These are phyloP conservation scores for Drosophila longiperda DNA, from an alignment of 2,888 invertebrate species.

Conservation along the genomic window DNA sequence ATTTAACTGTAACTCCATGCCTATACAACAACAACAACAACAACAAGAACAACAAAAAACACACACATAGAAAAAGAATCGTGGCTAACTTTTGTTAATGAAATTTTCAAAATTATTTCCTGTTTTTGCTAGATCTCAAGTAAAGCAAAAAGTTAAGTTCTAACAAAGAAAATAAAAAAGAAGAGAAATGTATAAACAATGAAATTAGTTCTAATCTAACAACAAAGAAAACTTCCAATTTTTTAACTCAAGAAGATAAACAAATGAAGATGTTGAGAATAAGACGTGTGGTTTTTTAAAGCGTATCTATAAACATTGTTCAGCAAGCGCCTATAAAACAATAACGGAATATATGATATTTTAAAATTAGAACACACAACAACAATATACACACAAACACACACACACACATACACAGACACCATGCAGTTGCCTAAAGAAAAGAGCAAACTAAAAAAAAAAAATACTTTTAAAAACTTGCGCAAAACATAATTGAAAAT, in stretches of 20 bases:
- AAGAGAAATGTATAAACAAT: constrained; percentile 51
- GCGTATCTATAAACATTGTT: constrained; percentile 76
- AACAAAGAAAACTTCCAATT: constrained; percentile 73
- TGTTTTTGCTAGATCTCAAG: constrained; percentile 74
- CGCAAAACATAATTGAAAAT: constrained; percentile 52
- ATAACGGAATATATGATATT: constrained; percentile 51
- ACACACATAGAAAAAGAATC: constrained; percentile 6
- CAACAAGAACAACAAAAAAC: constrained; percentile 13
- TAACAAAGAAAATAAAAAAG: constrained; percentile 24
- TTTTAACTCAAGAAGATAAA: constrained; percentile 60
- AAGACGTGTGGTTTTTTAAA: constrained; percentile 61
- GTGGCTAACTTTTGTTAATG: constrained; percentile 25
- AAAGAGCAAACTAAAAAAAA: constrained; percentile 30
- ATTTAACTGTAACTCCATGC: constrained; percentile 72
- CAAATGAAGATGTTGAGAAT: constrained; percentile 31
- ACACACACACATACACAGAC: constrained; percentile 43
- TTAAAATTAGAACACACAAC: constrained; percentile 43
- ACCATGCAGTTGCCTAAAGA: constrained; percentile 75
- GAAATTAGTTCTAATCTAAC: constrained; percentile 66
- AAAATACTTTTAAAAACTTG: constrained; percentile 63
- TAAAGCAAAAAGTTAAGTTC: constrained; percentile 66
- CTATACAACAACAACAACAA: constrained; percentile 46
- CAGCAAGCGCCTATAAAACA: constrained; percentile 65
- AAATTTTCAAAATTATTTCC: constrained; percentile 26
- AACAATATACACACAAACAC: constrained; percentile 43